Conservation (phyloP, 2,888 invertebrate species). For the Theretra japonica region DNA sequence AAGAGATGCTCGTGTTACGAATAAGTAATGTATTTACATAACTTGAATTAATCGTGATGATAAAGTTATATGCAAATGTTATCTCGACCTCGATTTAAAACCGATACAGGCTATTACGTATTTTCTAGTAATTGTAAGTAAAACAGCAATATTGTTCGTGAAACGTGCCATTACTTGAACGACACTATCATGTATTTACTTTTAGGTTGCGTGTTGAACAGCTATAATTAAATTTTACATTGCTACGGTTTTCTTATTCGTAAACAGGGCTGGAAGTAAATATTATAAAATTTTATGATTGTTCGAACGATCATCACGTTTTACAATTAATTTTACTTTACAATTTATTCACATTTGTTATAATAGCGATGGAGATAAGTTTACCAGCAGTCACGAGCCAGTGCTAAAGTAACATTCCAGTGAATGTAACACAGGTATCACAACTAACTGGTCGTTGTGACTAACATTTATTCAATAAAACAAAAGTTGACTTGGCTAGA, state of each 20-base stretch:
- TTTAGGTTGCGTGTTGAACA: not conserved
- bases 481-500: not conserved
- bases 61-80: slow-evolving; percentile 33
- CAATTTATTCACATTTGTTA: slow-evolving; percentile 26
- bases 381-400: not conserved
- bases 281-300: not conserved
- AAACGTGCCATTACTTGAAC: slow-evolving; percentile 24
- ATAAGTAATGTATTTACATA: not conserved
- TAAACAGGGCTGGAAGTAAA: not conserved
- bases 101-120: slow-evolving; percentile 26
- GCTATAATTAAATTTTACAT: not conserved
- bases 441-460: not conserved
- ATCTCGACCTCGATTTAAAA: slow-evolving; percentile 26
- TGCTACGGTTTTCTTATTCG: slow-evolving; percentile 4
- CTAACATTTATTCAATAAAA: slow-evolving; percentile 4
- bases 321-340: slow-evolving; percentile 23
- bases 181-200: not conserved
- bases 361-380: slow-evolving; percentile 24
- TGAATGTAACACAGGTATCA: slow-evolving; percentile 12
- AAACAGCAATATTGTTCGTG: slow-evolving; percentile 29
- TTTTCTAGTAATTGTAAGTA: slow-evolving; percentile 11
- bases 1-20: not conserved
- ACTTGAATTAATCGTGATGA: slow-evolving; percentile 24
- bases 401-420: slow-evolving; percentile 18
- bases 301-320: slow-evolving; percentile 10